Base-by-base conservation (phyloP, 2,888 invertebrate genomes). In the Drosophila rubida region DNA sequence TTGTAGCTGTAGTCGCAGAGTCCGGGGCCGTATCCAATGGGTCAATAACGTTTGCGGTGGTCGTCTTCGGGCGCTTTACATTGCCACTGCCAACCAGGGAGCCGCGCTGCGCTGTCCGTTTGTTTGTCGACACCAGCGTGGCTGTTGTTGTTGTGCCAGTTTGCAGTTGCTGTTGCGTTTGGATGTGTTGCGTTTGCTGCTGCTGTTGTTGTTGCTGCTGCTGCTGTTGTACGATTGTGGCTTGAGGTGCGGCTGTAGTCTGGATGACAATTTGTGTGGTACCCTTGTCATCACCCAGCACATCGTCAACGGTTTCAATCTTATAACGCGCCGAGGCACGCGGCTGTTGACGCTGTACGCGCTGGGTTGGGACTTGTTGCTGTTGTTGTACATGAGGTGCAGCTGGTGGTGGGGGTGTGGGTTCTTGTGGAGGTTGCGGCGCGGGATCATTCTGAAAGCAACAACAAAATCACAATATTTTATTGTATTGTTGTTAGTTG, bases 371-470 rank as follows among this genome's bases (percentile, higher is more conserved):
- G 64, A 90, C 79, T 75, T 89, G 82, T 74, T 78, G 78, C 14
- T 57, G 94, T 54, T 78, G 80, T 88, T 82, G 81, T 81, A 82
- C 82, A 73, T 80, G 84, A 60, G 88, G 82, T 74, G 81, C 65
- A 54, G 92, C 93, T 93, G 92, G 93, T 93, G 92, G 94, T 93
- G 92, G 94, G 94, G 92, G 94, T 93, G 94, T 93, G 90, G 93
- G 93, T 92, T 94, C 94, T 91, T 94, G 94, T 91, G 94, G 94
- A 89, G 94, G 93, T 93, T 93, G 93, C 92, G 94, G 93, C 92
- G 94, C 92, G 92, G 94, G 93, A 93, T 94, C 93, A 93, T 94
- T 94, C 94, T 94, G 91, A 1, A 88, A 32, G n/a, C 5, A 32
- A 84, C 63, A 11, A 49, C 32, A 46, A 55, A 16, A 51, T 16